These are phyloP conservation scores for Drosophila ustulata DNA, from an alignment of 2,888 invertebrate species.

Conservation along the genomic window DNA sequence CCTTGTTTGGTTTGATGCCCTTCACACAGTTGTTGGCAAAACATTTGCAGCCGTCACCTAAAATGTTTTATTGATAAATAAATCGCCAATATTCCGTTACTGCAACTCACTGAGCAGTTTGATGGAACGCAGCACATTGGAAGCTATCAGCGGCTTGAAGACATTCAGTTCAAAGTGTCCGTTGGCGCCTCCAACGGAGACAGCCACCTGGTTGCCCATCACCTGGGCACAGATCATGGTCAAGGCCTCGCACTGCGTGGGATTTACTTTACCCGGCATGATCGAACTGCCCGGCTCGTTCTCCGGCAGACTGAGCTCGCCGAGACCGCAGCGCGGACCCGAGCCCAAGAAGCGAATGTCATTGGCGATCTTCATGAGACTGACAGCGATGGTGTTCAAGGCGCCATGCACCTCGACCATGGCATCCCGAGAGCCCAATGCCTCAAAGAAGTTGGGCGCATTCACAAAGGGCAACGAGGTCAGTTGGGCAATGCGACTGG, in stretches of 20 bases:
- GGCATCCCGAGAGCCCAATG: constrained; percentile 96
- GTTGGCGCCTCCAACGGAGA: constrained; percentile 95
- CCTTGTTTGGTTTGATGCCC: constrained; percentile 91
- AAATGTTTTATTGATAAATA: not conserved
- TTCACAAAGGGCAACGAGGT: constrained; percentile 96
- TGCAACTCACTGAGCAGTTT: constrained; percentile 89
- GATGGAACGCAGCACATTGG: constrained; percentile 95
- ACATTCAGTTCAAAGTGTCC: constrained; percentile 99
- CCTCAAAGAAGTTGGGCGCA: constrained; percentile 99
- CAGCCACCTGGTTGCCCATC: constrained; percentile 98
- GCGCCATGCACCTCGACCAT: constrained; percentile 98
- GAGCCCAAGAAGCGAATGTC: constrained; percentile 96
- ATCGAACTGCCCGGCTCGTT: constrained; percentile 99
- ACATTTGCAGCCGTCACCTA: constrained; percentile 90
- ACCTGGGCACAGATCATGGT: constrained; percentile 98
- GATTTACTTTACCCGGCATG: constrained; percentile 99
- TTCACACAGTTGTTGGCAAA: constrained; percentile 94
- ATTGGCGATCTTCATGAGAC: constrained; percentile 98
- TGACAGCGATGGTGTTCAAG: constrained; percentile 94
- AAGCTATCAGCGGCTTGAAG: constrained; percentile 98
- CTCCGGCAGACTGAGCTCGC: constrained; percentile 96
- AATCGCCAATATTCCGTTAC: not conserved
- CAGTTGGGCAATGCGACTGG: constrained; percentile 90
- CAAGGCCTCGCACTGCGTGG: constrained; percentile 98
- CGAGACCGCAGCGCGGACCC: constrained; percentile 98